These are phyloP conservation scores for Hirtodrosophila cameraria DNA, from an alignment of 2,888 invertebrate genomes.

Conservation along the genomic window DNA sequence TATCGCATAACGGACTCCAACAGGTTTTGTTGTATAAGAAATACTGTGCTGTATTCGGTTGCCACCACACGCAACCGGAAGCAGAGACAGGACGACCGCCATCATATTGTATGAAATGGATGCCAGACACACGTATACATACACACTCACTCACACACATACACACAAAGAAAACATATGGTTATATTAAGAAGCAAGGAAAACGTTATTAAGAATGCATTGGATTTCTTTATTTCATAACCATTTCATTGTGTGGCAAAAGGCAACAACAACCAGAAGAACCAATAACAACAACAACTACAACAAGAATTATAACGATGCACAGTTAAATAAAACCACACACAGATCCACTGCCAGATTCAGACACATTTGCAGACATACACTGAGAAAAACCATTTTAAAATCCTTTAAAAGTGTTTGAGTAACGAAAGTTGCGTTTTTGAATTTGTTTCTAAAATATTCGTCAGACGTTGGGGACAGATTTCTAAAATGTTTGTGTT, in stretches of 20 bases:
- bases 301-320: constrained; percentile 18
- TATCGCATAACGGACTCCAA: constrained; percentile 8
- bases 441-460: too few relatives aligned
- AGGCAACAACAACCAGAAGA: constrained; percentile 9
- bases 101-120: neutral
- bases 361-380: neutral
- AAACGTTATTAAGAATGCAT: constrained; percentile 58
- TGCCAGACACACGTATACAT: neutral
- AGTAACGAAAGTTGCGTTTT: too few relatives aligned
- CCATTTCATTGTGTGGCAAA: constrained; percentile 50
- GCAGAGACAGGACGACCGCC: neutral
- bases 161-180: constrained; percentile 4
- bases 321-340: constrained; percentile 12
- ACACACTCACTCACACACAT: neutral
- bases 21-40: constrained; percentile 29
- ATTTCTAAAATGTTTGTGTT: too few relatives aligned
- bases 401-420: too few relatives aligned
- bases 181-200: constrained; percentile 4
- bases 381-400: too few relatives aligned
- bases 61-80: neutral
- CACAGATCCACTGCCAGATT: constrained; percentile 4
- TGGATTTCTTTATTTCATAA: constrained; percentile 62
- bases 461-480: too few relatives aligned
- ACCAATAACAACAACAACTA: neutral
- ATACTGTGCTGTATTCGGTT: constrained; percentile 12